phyloP scores from a whole-genome alignment of 2,888 invertebrate species.

The Eueremaeus valkanovi region DNA sequence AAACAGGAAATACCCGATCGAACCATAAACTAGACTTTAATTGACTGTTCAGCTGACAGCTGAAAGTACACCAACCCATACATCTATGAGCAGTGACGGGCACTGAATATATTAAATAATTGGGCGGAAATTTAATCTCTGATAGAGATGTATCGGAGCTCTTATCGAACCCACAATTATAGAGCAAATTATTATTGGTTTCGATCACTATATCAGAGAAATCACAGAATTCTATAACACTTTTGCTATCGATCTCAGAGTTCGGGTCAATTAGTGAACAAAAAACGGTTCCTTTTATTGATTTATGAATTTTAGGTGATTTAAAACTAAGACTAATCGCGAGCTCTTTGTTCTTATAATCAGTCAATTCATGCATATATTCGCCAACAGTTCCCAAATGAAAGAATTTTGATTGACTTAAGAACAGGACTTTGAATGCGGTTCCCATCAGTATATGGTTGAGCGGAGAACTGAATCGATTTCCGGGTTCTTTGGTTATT shows the following conservation, averaged over 20 bases:
- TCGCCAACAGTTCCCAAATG: conserved; percentile 25
- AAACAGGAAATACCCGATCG: background rate
- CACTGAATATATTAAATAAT: conserved; percentile 22
- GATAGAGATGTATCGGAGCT: background rate
- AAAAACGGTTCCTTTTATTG: background rate
- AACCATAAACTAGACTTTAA: conserved; percentile 20
- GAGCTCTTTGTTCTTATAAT: background rate
- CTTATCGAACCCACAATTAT: background rate
- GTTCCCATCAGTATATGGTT: background rate
- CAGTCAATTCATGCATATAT: conserved; percentile 17
- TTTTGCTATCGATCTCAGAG: conserved; percentile 11
- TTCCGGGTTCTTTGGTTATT: background rate
- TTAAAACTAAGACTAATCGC: conserved; percentile 1
- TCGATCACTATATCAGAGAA: conserved; percentile 1
- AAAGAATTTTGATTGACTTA: conserved; percentile 15
- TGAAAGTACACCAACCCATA: conserved; percentile 15
- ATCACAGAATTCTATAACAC: conserved; percentile 21
- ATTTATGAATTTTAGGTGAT: background rate
- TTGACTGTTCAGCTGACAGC: conserved; percentile 9
- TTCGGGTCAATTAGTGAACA: background rate
- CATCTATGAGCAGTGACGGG: background rate
- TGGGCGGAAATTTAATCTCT: conserved; percentile 2
- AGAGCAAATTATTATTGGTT: conserved; percentile 13
- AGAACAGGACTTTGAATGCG: background rate
- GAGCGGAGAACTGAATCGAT: background rate